phyloP scores from a whole-genome alignment of 2,113 vertebrate species.

The Raja brachyura region DNA sequence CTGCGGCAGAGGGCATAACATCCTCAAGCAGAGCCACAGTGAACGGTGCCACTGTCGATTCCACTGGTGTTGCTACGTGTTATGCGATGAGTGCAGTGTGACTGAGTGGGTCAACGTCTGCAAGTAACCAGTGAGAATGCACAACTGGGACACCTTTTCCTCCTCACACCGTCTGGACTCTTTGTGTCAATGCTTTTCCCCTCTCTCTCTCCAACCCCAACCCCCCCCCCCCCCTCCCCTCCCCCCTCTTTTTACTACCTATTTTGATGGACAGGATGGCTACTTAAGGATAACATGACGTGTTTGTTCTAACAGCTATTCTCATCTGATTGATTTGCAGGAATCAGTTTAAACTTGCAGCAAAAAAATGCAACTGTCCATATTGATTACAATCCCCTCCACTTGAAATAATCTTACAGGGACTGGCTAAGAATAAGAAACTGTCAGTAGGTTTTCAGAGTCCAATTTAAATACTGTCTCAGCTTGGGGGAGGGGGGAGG shows the following conservation, averaged over 20 bases:
- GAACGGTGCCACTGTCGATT: constrained; percentile 79
- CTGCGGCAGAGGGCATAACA: constrained; percentile 81
- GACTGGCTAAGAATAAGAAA: not conserved
- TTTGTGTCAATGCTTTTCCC: not conserved
- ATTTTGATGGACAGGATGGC: not conserved
- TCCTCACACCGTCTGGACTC: not conserved
- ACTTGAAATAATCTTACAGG: not conserved
- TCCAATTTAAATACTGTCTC: not conserved
- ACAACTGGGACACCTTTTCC: not conserved
- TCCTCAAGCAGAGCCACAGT: constrained; percentile 71
- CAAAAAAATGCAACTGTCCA: not conserved
- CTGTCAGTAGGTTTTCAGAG: not conserved
- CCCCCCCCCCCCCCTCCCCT: too few species aligned
- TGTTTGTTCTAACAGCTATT: not conserved
- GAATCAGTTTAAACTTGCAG: not conserved
- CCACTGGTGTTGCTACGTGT: constrained; percentile 87
- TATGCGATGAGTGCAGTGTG: constrained; percentile 79
- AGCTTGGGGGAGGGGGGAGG: not conserved
- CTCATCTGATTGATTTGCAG: not conserved
- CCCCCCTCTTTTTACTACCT: not conserved
- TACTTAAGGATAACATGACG: not conserved
- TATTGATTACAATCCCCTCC: not conserved
- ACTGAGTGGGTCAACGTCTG: constrained; percentile 85
- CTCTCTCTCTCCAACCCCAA: too few species aligned
- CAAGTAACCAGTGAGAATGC: constrained; percentile 58